Base-by-base conservation (phyloP, 2,113 vertebrate genomes). In the Danio rerio region DNA sequence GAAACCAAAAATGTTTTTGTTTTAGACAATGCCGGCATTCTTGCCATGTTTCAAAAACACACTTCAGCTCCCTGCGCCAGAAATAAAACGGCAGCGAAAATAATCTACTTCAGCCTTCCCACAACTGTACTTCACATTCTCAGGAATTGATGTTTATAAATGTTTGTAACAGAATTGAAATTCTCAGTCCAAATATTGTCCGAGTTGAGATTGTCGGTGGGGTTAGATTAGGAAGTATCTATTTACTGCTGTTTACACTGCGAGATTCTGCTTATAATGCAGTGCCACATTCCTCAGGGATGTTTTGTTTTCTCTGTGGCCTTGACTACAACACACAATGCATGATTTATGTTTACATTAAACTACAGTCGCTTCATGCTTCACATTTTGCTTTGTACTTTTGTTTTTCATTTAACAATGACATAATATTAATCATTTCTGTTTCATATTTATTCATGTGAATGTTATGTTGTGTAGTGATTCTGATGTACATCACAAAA, bases 1-100 rank as follows among this genome's bases (percentile, higher is more conserved):
- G 73, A 62, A 76, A 61, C 73, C 56, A 76, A 76, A 76, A 76
- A 76, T 76, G 73, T 76, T 76, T 76, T 76, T 76, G 73, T 61
- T 76, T 43, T 15, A 76, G 18, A 76, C 73, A 76, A 76, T 76
- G 56, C n/a, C 18, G 2, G 73, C 56, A 76, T 76, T 76, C 55
- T 61, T 76, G 43, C 6, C 56, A 49, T 76, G 73, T 76, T 76
- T 61, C 42, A 4, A 13, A 45, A 61, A 76, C 56, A 52, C 18
- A 76, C 42, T 76, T 20, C n/a, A 76, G 56, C 43, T 9, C 18
- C 10, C n/a, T 61, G 11, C 47, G n/a, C 53, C 40, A 76, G 18
- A 56, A 62, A n/a, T 12, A n/a, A 15, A 59, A 31, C 3, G 31
- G 31, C 31, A 31, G 3, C 31, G 3, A 40, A 21, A 52, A 65